Evolutionary conservation across 2,113 vertebrate genomes (phyloP).

Genomic region (Cyprinus carpio): DNA sequence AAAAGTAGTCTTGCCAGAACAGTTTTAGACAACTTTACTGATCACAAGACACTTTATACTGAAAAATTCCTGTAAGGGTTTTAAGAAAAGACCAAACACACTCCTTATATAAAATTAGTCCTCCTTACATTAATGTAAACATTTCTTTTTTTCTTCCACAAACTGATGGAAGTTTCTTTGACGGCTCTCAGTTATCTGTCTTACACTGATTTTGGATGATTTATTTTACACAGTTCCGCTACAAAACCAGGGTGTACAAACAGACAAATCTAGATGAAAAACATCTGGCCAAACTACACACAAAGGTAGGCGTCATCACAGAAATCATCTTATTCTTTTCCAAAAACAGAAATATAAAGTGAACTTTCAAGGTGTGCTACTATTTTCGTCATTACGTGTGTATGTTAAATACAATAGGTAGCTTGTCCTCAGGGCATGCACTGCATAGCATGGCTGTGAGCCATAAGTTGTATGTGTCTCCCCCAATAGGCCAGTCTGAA

Average conservation of each 20-base stretch:
- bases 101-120: neutral
- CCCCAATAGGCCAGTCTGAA: conserved; percentile 84
- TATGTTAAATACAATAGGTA: neutral
- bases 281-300: conserved; percentile 95
- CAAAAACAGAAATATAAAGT: neutral
- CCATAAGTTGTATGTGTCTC: neutral
- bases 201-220: conserved; percentile 30
- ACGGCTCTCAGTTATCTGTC: neutral
- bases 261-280: conserved; percentile 97
- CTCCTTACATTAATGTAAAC: neutral
- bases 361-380: neutral
- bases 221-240: conserved; percentile 83
- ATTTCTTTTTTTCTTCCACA: neutral
- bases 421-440: neutral
- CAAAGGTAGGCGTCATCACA: conserved; percentile 79
- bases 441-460: neutral
- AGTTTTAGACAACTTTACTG: neutral
- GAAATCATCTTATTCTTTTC: neutral
- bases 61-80: too few species aligned
- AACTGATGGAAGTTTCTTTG: neutral
- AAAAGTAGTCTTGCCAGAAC: neutral
- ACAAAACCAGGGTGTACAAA: conserved; percentile 96
- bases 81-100: neutral
- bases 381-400: neutral
- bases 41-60: neutral